These are phyloP conservation scores for Tenthredo scrophulariae DNA, from an alignment of 2,888 invertebrate genomes.

Conservation along the genomic window DNA sequence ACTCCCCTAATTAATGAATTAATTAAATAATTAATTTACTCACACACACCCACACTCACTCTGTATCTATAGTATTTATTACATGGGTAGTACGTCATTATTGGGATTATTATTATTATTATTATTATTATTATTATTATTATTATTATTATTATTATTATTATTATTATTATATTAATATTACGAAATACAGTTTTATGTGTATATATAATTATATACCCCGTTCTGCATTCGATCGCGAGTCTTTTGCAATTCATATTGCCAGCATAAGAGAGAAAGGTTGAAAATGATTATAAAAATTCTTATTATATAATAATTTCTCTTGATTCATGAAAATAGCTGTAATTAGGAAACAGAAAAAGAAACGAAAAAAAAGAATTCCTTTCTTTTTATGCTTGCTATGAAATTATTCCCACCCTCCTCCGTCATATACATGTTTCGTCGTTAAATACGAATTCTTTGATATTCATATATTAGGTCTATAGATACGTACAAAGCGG, in stretches of 20 bases:
- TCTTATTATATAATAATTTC: neutral
- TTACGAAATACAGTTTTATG: constrained; percentile 77
- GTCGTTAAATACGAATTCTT: neutral
- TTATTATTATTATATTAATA: constrained; percentile 74
- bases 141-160: constrained; percentile 68
- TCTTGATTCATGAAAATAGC: neutral
- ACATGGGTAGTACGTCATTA: constrained; percentile 78
- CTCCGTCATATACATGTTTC: neutral
- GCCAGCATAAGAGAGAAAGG: constrained; percentile 50
- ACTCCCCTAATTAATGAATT: constrained; percentile 63
- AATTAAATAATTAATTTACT: constrained; percentile 74
- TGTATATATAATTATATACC: constrained; percentile 74
- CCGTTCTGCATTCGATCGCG: constrained; percentile 68
- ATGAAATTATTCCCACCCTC: neutral
- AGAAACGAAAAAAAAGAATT: neutral
- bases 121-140: constrained; percentile 63
- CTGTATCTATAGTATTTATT: constrained; percentile 79
- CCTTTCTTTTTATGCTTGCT: constrained; percentile 33
- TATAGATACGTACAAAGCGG: neutral
- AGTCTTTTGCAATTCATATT: constrained; percentile 57
- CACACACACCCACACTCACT: constrained; percentile 74
- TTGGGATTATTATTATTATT: constrained; percentile 76
- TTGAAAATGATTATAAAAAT: neutral
- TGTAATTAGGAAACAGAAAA: neutral
- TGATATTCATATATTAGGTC: neutral